phyloP scores from a whole-genome alignment of 2,888 invertebrate genomes.

The Uropetala carovei region DNA sequence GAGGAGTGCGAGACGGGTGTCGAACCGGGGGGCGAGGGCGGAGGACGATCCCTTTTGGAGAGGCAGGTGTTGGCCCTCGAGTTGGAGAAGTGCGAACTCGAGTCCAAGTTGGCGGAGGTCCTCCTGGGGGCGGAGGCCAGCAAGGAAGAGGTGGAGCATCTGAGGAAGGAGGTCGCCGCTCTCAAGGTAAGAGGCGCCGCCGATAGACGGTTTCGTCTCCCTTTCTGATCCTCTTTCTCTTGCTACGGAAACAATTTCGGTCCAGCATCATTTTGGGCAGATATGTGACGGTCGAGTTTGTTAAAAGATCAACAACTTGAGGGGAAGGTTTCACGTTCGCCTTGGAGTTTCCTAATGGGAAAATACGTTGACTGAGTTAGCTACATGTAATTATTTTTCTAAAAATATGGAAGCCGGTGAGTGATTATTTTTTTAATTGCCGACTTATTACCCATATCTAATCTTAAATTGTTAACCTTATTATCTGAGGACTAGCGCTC shows the following conservation, averaged over 20 bases:
- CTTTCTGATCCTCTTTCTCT: slow-evolving; percentile 70
- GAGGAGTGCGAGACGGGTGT: slow-evolving; percentile 70
- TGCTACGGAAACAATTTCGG: slow-evolving; percentile 68
- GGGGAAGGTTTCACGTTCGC: too few relatives aligned
- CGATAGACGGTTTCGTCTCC: slow-evolving; percentile 72
- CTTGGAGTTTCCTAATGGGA: too few relatives aligned
- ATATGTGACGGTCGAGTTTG: too few relatives aligned
- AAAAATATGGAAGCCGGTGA: too few relatives aligned
- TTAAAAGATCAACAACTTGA: too few relatives aligned
- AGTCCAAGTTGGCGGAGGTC: slow-evolving; percentile 80
- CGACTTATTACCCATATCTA: too few relatives aligned
- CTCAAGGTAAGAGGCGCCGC: slow-evolving; percentile 79
- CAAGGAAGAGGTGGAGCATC: slow-evolving; percentile 77
- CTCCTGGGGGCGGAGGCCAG: slow-evolving; percentile 71
- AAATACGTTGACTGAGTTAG: too few relatives aligned
- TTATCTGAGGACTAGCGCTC: too few relatives aligned
- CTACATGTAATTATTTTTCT: too few relatives aligned
- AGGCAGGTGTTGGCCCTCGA: slow-evolving; percentile 72
- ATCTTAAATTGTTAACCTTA: too few relatives aligned
- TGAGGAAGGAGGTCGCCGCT: slow-evolving; percentile 83
- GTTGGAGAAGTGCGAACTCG: slow-evolving; percentile 82
- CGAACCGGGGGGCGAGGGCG: background rate
- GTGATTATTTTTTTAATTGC: too few relatives aligned
- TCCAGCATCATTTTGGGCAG: background rate
- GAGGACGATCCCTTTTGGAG: slow-evolving; percentile 18